Base-by-base conservation (phyloP, 2,888 invertebrate species). In the Meloe dianella region DNA sequence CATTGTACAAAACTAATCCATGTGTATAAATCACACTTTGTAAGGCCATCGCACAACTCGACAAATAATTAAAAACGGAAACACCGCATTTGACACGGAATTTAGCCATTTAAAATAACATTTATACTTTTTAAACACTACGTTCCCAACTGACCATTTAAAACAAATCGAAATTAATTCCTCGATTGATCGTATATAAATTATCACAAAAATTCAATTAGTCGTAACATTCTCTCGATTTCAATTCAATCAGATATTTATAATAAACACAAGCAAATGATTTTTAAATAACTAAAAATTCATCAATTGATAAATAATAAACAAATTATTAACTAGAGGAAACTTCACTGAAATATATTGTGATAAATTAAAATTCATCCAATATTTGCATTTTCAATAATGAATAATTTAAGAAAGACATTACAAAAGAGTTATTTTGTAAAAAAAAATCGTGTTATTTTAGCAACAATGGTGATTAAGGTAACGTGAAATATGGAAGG, bases 391-490 rank as follows among this genome's bases (percentile, higher is more conserved):
- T 41, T 41, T 41, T 41, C 4, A 17, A 41, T 17, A 35, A 17
- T 41, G 2, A 47, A 20, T 10, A 47, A 47, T 47, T 20, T 10
- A 20, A 7, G 17, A 41, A 47, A 20, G 47, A 47, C 10, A 20
- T 47, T 7, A 47, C 20, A 47, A 47, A 47, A 47, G 2, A 47
- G 8, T 20, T 20, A 20, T 22, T 22, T 9, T 51, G 1, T 51
- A 1, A 24, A 63, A 63, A 66, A 66, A 65, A 57, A 61, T 61
- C 57, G 60, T 64, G 54, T 65, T 63, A 63, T 66, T 66, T 59
- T n/a, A n/a, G 60, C 29, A 59, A 60, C 54, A 32, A 22, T 61
- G 17, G 58, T 60, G 47, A 65, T 65, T 65, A 65, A 61, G 8
- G 32, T 17, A 66, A 66, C 38, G 51, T 66, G 63, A 60, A 66